Evolutionary conservation across 2,888 invertebrate genomes (phyloP), one percentile per base, ranked within the genome.

Genomic region (Cheilosia vulpina): DNA sequence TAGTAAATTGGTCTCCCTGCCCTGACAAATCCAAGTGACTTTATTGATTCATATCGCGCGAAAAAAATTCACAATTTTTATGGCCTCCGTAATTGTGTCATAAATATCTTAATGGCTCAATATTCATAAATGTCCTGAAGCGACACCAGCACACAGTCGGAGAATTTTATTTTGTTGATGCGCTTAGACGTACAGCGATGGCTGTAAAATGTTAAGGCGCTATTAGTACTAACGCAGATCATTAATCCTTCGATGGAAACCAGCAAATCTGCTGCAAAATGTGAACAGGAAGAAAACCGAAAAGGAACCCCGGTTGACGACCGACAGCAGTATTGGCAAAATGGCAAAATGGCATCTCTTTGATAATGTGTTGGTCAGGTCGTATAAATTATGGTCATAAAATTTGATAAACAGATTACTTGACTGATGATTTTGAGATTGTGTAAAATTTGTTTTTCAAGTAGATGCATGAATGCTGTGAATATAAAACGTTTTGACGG

Each of bases 161-260:
- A 19, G 43, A 73, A 62, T 73, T 63, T 73, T 15, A 63, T 62
- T 43, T 31, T 15, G 13, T 9, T 31, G 17, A 53, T 43, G 27
- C 50, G 50, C 50, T 19, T 38, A 43, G 41, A 55, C 34, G 21
- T 27, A 50, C 60, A 21, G 19, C 3, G 57, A 65, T 41, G 65
- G 24, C 34, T 47, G 50, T 65, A 75, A 75, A 75, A 57, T 47
- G 27, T 27, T 47, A 47, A 45, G 75, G 47, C 55, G 75, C 65
- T 57, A 57, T 65, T 65, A 75, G 57, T 38, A 50, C 41, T 19
- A 75, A 57, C 38, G 50, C 75, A 65, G 75, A 65, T 57, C 75
- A 75, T 75, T 75, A 75, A 75, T 75, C 65, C 65, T 75, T 57
- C 19, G 50, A 57, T 11, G 73, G 21, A 21, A 63, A 38, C 55